A percentile compares a stretch with the other conserved stretches of the same genome.
Conservation (phyloP, 2,797 vertebrate species). For the Podarcis siculus region DNA sequence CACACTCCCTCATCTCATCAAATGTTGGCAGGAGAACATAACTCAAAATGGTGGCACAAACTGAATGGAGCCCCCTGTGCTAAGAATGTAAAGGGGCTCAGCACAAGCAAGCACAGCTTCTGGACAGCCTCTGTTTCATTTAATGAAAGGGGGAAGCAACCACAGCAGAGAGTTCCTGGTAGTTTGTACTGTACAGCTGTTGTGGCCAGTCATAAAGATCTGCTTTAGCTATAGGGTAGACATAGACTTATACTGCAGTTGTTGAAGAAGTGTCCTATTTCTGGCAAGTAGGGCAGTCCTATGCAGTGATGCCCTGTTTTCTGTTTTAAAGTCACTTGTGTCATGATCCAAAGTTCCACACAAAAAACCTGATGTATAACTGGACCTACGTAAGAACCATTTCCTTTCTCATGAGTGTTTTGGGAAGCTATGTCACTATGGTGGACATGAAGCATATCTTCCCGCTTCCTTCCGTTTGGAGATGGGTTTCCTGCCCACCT, state of each 20-base stretch:
- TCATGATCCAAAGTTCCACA: too few relatives aligned
- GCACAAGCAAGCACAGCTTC: neutral
- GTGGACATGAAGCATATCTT: too few relatives aligned
- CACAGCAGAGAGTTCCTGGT: neutral
- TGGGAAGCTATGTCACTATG: too few relatives aligned
- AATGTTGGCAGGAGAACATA: slow-evolving; percentile 46
- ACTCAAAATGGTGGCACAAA: slow-evolving; percentile 42
- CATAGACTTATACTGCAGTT: neutral
- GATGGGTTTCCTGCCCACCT: too few relatives aligned
- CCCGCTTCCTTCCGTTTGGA: too few relatives aligned
- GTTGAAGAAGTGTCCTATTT: too few relatives aligned
- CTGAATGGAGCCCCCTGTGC: neutral
- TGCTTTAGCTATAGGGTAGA: neutral
- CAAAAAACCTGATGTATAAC: too few relatives aligned
- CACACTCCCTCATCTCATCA: slow-evolving; percentile 63
- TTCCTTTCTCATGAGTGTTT: too few relatives aligned
- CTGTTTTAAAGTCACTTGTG: too few relatives aligned
- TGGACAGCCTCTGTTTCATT: neutral
- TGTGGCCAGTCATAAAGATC: neutral
- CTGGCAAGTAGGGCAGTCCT: too few relatives aligned
- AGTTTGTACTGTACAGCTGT: neutral
- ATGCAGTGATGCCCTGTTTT: too few relatives aligned
- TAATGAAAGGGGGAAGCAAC: neutral
- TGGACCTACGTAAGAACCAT: too few relatives aligned
- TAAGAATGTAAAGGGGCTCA: neutral